A percentile compares a stretch with the other conserved stretches of the same genome.
These are phyloP conservation scores for Trinorchestia longiramus DNA, from an alignment of 1,140 invertebrate genomes.

Conservation along the genomic window DNA sequence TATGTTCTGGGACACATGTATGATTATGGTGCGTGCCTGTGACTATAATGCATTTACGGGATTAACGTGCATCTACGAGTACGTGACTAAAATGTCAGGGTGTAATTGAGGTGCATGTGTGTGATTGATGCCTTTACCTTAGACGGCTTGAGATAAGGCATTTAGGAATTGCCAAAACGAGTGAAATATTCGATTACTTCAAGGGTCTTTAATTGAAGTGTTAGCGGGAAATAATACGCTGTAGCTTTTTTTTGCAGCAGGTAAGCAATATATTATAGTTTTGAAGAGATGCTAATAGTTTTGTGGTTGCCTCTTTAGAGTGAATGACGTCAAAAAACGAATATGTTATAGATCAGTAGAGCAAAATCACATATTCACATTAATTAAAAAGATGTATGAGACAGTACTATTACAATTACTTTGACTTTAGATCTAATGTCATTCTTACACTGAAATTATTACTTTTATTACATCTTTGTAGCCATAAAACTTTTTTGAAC, in stretches of 20 bases:
- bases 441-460: neutral
- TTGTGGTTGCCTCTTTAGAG: neutral
- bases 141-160: too few species aligned
- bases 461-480: neutral
- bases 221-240: neutral
- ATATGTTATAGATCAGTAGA: neutral
- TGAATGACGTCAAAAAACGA: neutral
- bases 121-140: too few species aligned
- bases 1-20: too few species aligned
- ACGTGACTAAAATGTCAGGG: too few species aligned
- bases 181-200: neutral
- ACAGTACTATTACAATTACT: too few species aligned
- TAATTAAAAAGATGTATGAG: neutral
- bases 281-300: neutral
- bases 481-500: neutral
- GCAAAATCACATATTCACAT: neutral
- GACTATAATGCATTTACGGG: too few species aligned
- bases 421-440: neutral
- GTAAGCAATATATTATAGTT: neutral
- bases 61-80: too few species aligned
- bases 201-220: neutral
- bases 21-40: too few species aligned
- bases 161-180: neutral
- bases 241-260: neutral
- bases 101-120: too few species aligned